Base-by-base conservation (phyloP, 1,140 invertebrate species). In the Cherax destructor region DNA sequence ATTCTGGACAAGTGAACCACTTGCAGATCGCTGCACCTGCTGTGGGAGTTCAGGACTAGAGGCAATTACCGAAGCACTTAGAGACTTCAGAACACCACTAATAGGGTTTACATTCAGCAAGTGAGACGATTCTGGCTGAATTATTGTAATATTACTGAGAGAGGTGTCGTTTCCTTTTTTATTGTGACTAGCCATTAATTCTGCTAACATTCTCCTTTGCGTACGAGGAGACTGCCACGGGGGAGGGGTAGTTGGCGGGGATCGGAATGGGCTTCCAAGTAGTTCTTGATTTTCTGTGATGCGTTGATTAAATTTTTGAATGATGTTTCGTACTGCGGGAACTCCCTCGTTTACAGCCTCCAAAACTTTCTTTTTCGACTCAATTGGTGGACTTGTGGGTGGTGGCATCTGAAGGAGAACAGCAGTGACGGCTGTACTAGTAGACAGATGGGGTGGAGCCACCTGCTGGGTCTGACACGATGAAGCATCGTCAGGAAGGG, bases 261-360 rank as follows among this genome's bases (percentile, higher is more conserved):
- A 91, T 6, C 89, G 69, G 76, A 91, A 91, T 24, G 89, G 89
- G 61, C 89, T 85, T 11, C 89, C 89, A 41, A 91, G 69, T n/a
- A 91, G 56, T 65, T 91, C 89, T 69, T 91, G 89, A 41, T 91
- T 91, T 85, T 91, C 89, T 50, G 89, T 91, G 50, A 91, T 91
- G 13, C 89, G 83, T 69, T 91, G 56, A 79, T 91, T 91, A 52
- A 91, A 91, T 69, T 91, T 91, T 50, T 91, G 81, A 41, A 91
- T 91, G 9, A 91, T 91, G 24, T 85, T 91, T 21, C 83, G 52
- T n/a, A 91, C 89, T 65, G 89, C 74, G 47, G 89, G 89, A 72
- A 91, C 61, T 72, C 89, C 89, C 47, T 91, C 89, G 77, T 91
- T 91, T 50, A 72, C 89, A 50, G 89, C 89, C 52, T 91, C 89